Percentiles rank a stretch among this genome's conserved stretches.
Conservation (phyloP, 2,888 invertebrate species). For the Deladenus siricidicola region DNA sequence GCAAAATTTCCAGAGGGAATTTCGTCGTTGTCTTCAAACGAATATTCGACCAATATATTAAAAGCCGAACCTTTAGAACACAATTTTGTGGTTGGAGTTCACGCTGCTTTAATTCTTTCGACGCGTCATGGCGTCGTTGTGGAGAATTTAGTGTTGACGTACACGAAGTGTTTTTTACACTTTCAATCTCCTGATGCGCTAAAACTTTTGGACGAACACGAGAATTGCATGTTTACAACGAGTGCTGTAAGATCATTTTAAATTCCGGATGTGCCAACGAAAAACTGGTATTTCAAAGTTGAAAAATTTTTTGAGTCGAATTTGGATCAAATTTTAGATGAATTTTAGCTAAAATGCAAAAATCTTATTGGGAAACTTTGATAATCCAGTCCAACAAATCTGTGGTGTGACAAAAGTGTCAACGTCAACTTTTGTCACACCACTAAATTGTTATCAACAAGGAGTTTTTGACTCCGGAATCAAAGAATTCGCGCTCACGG, state of each 20-base stretch:
- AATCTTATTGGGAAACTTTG: too few relatives aligned
- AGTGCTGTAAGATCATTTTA: conserved; percentile 7
- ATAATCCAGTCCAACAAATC: background rate
- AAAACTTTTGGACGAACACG: conserved; percentile 6
- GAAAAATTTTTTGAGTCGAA: background rate
- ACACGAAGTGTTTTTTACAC: conserved; percentile 2
- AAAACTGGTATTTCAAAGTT: too few relatives aligned
- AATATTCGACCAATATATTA: background rate
- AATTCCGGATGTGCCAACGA: conserved; percentile 5
- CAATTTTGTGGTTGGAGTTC: background rate
- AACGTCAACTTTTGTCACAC: conserved; percentile 12
- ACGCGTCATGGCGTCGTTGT: conserved; percentile 4
- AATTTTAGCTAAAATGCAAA: too few relatives aligned
- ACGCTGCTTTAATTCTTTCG: background rate
- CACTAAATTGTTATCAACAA: too few relatives aligned
- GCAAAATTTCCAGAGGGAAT: background rate
- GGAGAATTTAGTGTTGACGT: conserved; percentile 2
- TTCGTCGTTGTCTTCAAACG: background rate
- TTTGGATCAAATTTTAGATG: background rate
- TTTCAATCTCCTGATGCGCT: conserved; percentile 1
- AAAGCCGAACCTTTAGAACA: background rate
- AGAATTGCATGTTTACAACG: conserved; percentile 4
- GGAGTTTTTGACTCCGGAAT: too few relatives aligned
- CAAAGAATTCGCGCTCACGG: too few relatives aligned
- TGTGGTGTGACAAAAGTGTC: background rate